phyloP scores from a whole-genome alignment of 2,113 vertebrate species.

The Aythya baeri region DNA sequence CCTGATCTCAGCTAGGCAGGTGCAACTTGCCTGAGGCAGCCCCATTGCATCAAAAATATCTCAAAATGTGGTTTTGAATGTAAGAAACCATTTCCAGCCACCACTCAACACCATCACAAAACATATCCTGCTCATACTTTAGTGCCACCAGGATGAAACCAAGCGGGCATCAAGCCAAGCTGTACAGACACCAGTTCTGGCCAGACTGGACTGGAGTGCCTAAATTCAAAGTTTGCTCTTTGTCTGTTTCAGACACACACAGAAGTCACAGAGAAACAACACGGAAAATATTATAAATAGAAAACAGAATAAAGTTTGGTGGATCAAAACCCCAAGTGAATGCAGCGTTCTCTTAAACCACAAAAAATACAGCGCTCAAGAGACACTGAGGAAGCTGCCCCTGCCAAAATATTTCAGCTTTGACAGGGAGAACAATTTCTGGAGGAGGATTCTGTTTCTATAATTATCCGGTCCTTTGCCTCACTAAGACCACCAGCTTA shows the following conservation, averaged over 20 bases:
- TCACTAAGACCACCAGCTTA: slow-evolving; percentile 21
- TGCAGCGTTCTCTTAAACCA: slow-evolving; percentile 40
- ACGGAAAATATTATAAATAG: slow-evolving; percentile 57
- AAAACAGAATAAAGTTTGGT: slow-evolving; percentile 35
- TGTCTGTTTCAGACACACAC: slow-evolving; percentile 3
- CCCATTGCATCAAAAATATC: neutral
- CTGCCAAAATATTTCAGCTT: slow-evolving; percentile 60
- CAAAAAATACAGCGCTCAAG: slow-evolving; percentile 38
- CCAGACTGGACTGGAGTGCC: neutral
- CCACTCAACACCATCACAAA: neutral
- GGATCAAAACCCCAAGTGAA: slow-evolving; percentile 38
- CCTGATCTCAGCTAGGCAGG: neutral
- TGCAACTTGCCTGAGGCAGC: neutral
- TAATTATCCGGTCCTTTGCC: slow-evolving; percentile 45
- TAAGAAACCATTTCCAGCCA: neutral
- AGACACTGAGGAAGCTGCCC: slow-evolving; percentile 37
- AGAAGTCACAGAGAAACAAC: slow-evolving; percentile 18
- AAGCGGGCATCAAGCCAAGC: neutral
- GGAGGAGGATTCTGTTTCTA: slow-evolving; percentile 52
- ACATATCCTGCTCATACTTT: neutral
- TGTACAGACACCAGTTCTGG: neutral
- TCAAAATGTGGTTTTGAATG: neutral
- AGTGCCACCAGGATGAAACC: neutral
- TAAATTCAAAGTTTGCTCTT: slow-evolving; percentile 21
- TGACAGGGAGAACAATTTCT: slow-evolving; percentile 40